Evolutionary conservation across 53 echinoderm and acorn worm species (phyloP).

Genomic region (Stichopus horrens): DNA sequence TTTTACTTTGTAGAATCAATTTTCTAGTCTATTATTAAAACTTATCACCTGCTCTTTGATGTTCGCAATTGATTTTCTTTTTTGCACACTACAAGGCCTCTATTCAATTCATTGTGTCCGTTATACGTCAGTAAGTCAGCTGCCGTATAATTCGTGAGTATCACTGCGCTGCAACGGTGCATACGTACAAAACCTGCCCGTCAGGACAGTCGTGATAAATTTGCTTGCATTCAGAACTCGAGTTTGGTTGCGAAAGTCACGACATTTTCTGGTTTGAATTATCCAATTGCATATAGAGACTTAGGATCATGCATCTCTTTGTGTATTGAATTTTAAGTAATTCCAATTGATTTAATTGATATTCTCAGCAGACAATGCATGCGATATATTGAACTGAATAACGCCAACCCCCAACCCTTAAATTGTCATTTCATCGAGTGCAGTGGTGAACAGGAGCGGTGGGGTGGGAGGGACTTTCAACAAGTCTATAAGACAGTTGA

Average conservation of each 20-base stretch:
- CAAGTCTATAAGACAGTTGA: too few relatives aligned
- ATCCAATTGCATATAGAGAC: not conserved
- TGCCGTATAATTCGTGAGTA: not conserved
- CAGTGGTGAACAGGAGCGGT: too few relatives aligned
- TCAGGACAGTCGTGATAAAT: not conserved
- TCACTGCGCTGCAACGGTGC: not conserved
- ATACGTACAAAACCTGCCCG: not conserved
- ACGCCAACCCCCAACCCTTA: too few relatives aligned
- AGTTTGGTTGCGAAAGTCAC: too few relatives aligned
- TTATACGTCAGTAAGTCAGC: not conserved
- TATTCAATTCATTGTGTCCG: not conserved
- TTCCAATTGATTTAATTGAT: too few relatives aligned
- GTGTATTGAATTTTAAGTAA: too few relatives aligned
- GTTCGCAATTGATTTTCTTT: not conserved
- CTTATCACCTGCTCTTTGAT: not conserved
- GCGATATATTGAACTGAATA: too few relatives aligned
- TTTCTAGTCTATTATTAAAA: conserved; percentile 2
- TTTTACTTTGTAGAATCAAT: not conserved
- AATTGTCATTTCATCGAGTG: too few relatives aligned
- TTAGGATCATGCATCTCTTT: too few relatives aligned
- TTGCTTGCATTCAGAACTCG: too few relatives aligned
- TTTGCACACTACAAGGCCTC: not conserved
- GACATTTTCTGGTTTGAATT: not conserved
- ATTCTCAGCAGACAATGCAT: too few relatives aligned
- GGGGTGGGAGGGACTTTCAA: too few relatives aligned